Conservation (phyloP, 2,888 invertebrate species). For the Cylloceria caligata region DNA sequence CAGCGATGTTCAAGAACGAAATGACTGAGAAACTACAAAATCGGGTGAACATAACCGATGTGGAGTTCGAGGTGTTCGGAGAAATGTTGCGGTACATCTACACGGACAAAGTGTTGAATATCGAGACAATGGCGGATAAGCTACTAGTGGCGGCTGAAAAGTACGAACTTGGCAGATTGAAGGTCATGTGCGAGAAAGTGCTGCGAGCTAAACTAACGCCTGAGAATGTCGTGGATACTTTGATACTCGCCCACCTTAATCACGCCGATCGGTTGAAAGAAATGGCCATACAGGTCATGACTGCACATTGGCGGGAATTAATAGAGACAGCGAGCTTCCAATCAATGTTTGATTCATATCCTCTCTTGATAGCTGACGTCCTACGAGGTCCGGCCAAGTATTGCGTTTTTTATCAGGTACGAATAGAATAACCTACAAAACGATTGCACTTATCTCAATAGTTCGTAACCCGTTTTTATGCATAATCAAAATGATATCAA, state of each 20-base stretch:
- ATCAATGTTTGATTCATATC: not conserved
- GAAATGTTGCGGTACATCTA: constrained; percentile 10
- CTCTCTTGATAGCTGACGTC: not conserved
- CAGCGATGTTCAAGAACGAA: not conserved
- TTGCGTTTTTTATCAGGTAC: too few relatives aligned
- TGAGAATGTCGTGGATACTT: not conserved
- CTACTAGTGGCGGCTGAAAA: not conserved
- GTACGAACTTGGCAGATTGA: not conserved
- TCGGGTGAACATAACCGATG: not conserved
- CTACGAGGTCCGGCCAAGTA: too few relatives aligned
- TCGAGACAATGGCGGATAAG: not conserved
- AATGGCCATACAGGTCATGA: not conserved
- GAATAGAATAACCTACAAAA: too few relatives aligned
- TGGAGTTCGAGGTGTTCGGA: not conserved
- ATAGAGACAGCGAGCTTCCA: not conserved
- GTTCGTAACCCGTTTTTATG: too few relatives aligned
- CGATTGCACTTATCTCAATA: too few relatives aligned
- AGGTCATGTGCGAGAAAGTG: not conserved
- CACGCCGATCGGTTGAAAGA: not conserved
- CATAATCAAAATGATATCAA: too few relatives aligned
- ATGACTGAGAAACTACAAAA: not conserved
- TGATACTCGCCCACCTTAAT: not conserved
- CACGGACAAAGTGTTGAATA: not conserved
- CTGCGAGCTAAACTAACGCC: not conserved
- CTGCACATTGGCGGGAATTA: not conserved